Evolutionary conservation across 2,888 invertebrate genomes (phyloP).

Genomic region (Onthophagus sagittarius): DNA sequence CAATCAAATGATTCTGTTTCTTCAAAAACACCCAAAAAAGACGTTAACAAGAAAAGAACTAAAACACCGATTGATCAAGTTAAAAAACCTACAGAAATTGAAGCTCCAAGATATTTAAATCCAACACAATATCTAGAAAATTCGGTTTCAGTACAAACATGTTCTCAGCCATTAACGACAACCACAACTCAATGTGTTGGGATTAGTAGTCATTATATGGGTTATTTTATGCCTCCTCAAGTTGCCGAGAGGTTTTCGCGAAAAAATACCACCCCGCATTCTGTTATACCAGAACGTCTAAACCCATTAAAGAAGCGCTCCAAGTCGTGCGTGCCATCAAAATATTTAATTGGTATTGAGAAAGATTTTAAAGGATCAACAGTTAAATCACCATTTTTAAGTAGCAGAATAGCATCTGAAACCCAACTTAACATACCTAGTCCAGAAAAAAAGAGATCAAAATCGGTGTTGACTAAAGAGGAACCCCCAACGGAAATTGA

Average conservation of each 20-base stretch:
- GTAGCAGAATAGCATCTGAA: conserved; percentile 2
- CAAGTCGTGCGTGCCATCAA: conserved; percentile 16
- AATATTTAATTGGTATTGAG: neutral
- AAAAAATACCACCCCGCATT: neutral
- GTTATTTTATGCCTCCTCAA: neutral
- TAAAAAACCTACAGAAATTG: too few species aligned
- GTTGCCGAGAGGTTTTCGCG: conserved; percentile 1
- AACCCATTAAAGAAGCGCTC: conserved; percentile 15
- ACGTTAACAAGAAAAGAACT: too few species aligned
- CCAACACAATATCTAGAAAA: too few species aligned
- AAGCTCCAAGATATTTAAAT: too few species aligned
- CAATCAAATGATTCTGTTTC: too few species aligned
- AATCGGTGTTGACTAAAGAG: conserved; percentile 6
- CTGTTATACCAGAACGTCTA: neutral
- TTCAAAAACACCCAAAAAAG: too few species aligned
- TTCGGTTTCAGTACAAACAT: too few species aligned
- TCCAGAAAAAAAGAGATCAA: conserved; percentile 15
- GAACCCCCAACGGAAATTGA: neutral
- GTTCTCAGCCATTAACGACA: too few species aligned
- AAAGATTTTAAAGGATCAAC: neutral
- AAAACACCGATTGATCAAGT: too few species aligned
- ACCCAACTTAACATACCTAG: neutral
- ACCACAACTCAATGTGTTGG: too few species aligned
- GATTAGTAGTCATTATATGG: neutral
- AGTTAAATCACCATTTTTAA: conserved; percentile 3